A percentile compares a stretch with the other conserved stretches of the same genome.
Conservation (phyloP, 2,113 vertebrate genomes). For the Rhinoderma darwinii region DNA sequence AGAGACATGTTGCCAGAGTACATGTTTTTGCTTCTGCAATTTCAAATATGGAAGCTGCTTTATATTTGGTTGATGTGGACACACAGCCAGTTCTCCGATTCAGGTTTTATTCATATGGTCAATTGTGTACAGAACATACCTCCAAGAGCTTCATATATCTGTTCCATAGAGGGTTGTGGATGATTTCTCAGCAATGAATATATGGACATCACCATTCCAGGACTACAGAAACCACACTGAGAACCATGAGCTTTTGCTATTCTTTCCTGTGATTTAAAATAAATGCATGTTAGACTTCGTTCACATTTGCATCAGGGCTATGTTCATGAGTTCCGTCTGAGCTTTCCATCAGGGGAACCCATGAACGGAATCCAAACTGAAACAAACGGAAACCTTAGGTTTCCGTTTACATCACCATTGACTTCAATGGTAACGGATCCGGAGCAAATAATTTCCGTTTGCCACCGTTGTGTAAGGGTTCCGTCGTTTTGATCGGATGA, state of each 20-base stretch:
- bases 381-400: no score
- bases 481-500: no score
- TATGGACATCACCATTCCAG: slow-evolving; percentile 81
- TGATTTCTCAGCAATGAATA: slow-evolving; percentile 77
- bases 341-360: no score
- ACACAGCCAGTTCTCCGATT: neutral
- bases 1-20: no score
- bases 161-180: slow-evolving; percentile 73
- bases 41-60: neutral
- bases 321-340: no score
- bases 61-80: neutral
- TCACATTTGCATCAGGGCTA: no score
- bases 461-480: no score
- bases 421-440: no score
- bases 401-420: no score
- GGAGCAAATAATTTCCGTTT: no score
- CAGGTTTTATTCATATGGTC: neutral
- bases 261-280: slow-evolving; percentile 69
- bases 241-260: slow-evolving; percentile 79
- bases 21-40: no score
- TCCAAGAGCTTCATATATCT: slow-evolving; percentile 71
- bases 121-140: slow-evolving; percentile 60
- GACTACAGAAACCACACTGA: slow-evolving; percentile 83
- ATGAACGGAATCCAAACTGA: no score
- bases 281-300: neutral